phyloP scores from a whole-genome alignment of 2,888 invertebrate species.

The Stenolophus ochropezus region DNA sequence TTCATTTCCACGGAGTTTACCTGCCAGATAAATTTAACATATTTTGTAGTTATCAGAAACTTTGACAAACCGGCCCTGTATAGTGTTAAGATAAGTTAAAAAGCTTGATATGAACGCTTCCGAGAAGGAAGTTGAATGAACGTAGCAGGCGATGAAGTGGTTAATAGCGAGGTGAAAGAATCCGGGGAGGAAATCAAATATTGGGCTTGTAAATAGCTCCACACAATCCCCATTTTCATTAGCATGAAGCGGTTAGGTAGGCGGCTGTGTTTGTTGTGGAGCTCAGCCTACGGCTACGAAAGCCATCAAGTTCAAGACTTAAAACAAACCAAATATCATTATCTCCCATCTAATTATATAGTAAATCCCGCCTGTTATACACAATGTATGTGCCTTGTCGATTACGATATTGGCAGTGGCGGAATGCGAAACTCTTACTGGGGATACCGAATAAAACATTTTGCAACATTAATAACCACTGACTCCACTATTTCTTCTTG shows the following conservation, averaged over 20 bases:
- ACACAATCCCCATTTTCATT: conserved; percentile 2
- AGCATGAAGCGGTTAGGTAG: not conserved
- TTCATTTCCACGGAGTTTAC: too few relatives aligned
- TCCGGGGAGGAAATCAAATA: not conserved
- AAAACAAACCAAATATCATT: conserved; percentile 55
- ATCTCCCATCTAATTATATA: conserved; percentile 47
- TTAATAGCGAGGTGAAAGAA: not conserved
- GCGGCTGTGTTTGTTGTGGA: conserved; percentile 12
- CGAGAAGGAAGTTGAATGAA: too few relatives aligned
- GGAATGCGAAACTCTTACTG: too few relatives aligned
- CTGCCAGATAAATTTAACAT: too few relatives aligned
- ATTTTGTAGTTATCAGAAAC: too few relatives aligned
- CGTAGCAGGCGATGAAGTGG: not conserved
- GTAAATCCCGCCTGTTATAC: conserved; percentile 30
- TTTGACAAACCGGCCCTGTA: too few relatives aligned
- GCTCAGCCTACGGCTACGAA: not conserved
- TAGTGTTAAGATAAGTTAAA: too few relatives aligned
- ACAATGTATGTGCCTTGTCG: not conserved
- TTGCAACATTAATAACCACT: too few relatives aligned
- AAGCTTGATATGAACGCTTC: too few relatives aligned
- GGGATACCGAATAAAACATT: too few relatives aligned
- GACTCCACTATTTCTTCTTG: too few relatives aligned
- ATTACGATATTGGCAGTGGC: too few relatives aligned
- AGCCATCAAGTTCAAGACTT: conserved; percentile 43
- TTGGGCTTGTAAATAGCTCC: not conserved